Base-by-base conservation (phyloP, 1,140 invertebrate genomes). In the Antheraea mylitta region DNA sequence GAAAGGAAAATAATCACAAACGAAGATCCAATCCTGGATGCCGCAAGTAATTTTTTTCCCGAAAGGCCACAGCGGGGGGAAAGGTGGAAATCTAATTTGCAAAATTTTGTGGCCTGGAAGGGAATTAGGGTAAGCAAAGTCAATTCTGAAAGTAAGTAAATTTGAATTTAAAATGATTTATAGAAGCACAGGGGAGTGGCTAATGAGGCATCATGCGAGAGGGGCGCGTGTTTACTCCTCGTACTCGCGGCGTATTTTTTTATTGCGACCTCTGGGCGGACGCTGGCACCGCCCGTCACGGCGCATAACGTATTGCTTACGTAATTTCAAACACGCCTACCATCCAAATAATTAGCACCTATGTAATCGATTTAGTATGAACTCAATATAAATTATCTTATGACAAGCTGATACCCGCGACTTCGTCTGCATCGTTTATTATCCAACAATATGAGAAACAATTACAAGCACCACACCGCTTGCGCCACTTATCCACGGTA, bases 111-210 rank as follows among this genome's bases (percentile, higher is more conserved):
- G 85, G 83, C 73, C 79, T 76, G 75, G 74, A 83, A 80, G 79
- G 82, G 85, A 90, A 89, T 90, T 90, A 89, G 83, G 22, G 90
- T 85, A 85, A 84, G 87, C 85, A 89, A 92, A 92, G 87, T 89
- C 81, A 87, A 92, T 90, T 89, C 85, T 85, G 80, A 87, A 88
- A 87, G 86, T 89, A 89, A 90, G 89, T 90, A 90, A 90, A 92
- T 92, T 92, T 90, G 88, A 92, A 90, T 92, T 92, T 92, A 88
- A 92, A 90, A 92, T 92, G 88, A 92, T 92, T 90, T 92, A 92
- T 92, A 89, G 86, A 92, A 79, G 86, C 78, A 77, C 78, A 81
- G 84, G 86, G 88, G 88, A 89, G 88, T 85, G 82, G 85, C 88
- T 92, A 92, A 92, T 92, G 88, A 92, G 90, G 82, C 88, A 84